phyloP scores from a whole-genome alignment of 2,113 vertebrate genomes.

The Tursiops truncatus region DNA sequence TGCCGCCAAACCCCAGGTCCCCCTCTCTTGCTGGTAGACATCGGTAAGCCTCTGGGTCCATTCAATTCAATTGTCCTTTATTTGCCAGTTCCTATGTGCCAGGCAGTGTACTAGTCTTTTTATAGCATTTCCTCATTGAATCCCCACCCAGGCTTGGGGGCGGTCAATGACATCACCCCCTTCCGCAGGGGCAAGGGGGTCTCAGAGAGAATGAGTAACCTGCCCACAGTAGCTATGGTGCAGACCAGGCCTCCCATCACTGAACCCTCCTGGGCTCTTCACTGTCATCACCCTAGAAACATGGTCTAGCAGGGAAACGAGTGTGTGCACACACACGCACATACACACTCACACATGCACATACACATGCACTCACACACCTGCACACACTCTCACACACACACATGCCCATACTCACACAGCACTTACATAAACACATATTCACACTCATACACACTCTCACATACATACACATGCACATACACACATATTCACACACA shows the following conservation, averaged over 20 bases:
- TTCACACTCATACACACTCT: neutral
- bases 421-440: neutral
- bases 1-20: too few relatives aligned
- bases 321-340: rapidly evolving
- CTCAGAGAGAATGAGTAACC: neutral
- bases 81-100: neutral
- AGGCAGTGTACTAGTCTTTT: neutral
- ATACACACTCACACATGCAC: neutral
- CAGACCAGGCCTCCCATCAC: neutral
- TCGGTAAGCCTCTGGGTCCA: neutral
- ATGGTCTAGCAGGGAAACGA: neutral
- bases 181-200: neutral
- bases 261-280: neutral
- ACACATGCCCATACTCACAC: neutral
- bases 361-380: neutral
- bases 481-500: neutral
- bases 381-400: neutral
- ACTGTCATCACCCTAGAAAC: neutral
- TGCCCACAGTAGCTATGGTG: neutral
- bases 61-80: neutral
- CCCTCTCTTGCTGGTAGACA: neutral
- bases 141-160: neutral
- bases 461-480: neutral
- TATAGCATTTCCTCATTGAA: neutral
- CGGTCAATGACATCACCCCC: neutral